These are phyloP conservation scores for Drosophila nigrodunni DNA, from an alignment of 1,140 invertebrate species.

Conservation along the genomic window DNA sequence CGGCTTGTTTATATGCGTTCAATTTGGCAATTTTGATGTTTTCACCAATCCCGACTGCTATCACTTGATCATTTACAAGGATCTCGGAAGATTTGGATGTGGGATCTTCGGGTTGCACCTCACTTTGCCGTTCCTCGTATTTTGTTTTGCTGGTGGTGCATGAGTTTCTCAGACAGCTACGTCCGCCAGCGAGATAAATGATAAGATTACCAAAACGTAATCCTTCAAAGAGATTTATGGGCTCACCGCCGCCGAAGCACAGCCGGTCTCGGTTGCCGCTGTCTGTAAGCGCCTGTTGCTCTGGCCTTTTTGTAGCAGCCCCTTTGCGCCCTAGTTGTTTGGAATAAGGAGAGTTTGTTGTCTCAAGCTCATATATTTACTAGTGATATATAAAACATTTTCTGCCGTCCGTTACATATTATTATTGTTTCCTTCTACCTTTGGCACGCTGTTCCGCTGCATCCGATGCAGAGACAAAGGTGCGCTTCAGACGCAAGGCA, in stretches of 20 bases:
- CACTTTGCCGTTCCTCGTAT: slow-evolving; percentile 38
- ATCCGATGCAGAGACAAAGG: slow-evolving; percentile 91
- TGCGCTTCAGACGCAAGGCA: slow-evolving; percentile 89
- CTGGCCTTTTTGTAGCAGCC: slow-evolving; percentile 7
- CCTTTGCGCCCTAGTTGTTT: slow-evolving; percentile 63
- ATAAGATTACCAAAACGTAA: slow-evolving; percentile 58
- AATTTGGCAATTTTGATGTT: slow-evolving; percentile 85
- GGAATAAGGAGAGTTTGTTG: slow-evolving; percentile 60
- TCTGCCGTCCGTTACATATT: slow-evolving; percentile 25
- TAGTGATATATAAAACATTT: slow-evolving; percentile 56
- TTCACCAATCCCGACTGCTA: slow-evolving; percentile 66
- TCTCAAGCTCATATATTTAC: slow-evolving; percentile 63
- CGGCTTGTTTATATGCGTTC: slow-evolving; percentile 83
- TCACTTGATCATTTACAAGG: slow-evolving; percentile 79
- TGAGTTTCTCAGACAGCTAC: slow-evolving; percentile 63
- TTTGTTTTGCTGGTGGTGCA: slow-evolving; percentile 43
- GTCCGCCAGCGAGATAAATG: slow-evolving; percentile 61
- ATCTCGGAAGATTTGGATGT: slow-evolving; percentile 48
- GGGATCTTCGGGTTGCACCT: slow-evolving; percentile 7
- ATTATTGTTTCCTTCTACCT: slow-evolving; percentile 85
- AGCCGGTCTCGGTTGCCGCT: slow-evolving; percentile 39
- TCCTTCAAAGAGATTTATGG: slow-evolving; percentile 61
- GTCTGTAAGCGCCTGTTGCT: slow-evolving; percentile 7
- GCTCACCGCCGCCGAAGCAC: slow-evolving; percentile 62
- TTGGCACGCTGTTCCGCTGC: slow-evolving; percentile 90